These are phyloP conservation scores for Agriopis leucophaearia DNA, from an alignment of 2,888 invertebrate species.

Conservation along the genomic window DNA sequence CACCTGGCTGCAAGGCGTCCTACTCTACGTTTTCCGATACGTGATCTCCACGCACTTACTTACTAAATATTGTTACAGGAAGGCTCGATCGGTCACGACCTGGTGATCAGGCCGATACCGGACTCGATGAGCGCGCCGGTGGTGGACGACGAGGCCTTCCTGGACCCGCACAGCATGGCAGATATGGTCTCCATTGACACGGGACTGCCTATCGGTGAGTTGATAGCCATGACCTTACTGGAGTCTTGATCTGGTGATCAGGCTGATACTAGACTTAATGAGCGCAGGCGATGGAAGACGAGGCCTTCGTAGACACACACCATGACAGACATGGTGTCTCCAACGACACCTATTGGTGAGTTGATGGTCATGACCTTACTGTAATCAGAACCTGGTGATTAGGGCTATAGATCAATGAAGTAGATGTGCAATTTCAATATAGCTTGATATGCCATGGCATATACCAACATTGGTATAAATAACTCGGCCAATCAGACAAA, in stretches of 20 bases:
- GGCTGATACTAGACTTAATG: too few species aligned
- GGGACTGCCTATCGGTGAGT: constrained; percentile 85
- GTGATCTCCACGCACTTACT: too few species aligned
- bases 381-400: too few species aligned
- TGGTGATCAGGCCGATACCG: constrained; percentile 95
- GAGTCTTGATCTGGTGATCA: too few species aligned
- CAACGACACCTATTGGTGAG: not conserved
- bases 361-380: not conserved
- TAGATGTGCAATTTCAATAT: too few species aligned
- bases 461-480: too few species aligned
- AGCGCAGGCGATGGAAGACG: too few species aligned
- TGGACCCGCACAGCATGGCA: constrained; percentile 88
- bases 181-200: constrained; percentile 89
- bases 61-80: constrained; percentile 86
- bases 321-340: not conserved
- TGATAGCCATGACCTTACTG: not conserved
- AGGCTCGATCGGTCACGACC: constrained; percentile 95
- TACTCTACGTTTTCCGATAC: too few species aligned
- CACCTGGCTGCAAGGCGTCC: too few species aligned
- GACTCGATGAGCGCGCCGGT: constrained; percentile 86
- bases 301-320: not conserved
- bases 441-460: too few species aligned
- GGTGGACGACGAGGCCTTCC: constrained; percentile 90
- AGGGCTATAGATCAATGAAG: too few species aligned
- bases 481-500: too few species aligned